Percentiles rank a stretch among this genome's conserved stretches.
Evolutionary conservation across 2,888 invertebrate species (phyloP).

Genomic region (Herminia tarsipennalis): DNA sequence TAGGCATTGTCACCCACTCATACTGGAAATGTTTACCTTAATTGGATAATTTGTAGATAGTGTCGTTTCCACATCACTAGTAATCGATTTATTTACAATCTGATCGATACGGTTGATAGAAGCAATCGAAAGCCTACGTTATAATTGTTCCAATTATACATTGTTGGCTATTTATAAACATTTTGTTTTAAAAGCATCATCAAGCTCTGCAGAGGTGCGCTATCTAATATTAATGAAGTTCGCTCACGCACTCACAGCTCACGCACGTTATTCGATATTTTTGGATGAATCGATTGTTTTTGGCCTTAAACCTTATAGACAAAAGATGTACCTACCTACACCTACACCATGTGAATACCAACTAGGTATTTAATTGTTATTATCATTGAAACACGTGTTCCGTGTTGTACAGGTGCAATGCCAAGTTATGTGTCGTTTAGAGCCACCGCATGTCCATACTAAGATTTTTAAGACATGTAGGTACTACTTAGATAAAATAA

Average conservation of each 20-base stretch:
- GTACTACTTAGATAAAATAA: too few species aligned
- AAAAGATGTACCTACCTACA: too few species aligned
- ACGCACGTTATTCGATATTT: conserved; percentile 14
- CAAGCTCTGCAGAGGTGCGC: background rate
- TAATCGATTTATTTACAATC: too few species aligned
- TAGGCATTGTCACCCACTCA: too few species aligned
- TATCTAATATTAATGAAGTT: conserved; percentile 16
- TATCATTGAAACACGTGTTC: background rate
- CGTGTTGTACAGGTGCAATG: background rate
- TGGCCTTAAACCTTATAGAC: conserved; percentile 39
- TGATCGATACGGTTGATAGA: too few species aligned
- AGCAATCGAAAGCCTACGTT: too few species aligned
- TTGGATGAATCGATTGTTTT: conserved; percentile 33
- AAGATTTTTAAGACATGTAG: too few species aligned
- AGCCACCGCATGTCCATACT: too few species aligned
- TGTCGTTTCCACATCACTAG: background rate
- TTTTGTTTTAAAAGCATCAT: conserved; percentile 8
- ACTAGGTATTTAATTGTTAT: background rate
- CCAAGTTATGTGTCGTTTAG: background rate
- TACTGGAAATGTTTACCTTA: too few species aligned
- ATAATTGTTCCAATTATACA: conserved; percentile 19
- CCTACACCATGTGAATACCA: conserved; percentile 10
- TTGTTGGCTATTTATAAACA: background rate
- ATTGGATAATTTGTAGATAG: too few species aligned
- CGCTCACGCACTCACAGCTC: conserved; percentile 15